Evolutionary conservation across 2,797 vertebrate species (phyloP), one percentile per base, ranked within the genome.

Genomic region (Xenops minutus): DNA sequence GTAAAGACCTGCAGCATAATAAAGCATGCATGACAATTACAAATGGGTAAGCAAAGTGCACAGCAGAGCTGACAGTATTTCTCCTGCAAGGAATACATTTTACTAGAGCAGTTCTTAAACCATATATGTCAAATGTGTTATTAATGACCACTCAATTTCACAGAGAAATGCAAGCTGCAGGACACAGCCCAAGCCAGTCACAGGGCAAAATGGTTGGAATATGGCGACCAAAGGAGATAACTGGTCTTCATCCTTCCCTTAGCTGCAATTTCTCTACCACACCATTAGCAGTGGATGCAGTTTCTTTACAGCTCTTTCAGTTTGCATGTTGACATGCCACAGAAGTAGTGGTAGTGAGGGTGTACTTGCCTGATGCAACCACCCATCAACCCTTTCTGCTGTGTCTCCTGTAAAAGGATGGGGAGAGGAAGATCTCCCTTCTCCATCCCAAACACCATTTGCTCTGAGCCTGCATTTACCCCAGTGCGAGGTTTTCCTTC

Each of bases 291-390:
- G n/a, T 4, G 7, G 37, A 16, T 75, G 36, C 17, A 92, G 34
- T 12, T 68, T 71, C 24, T 58, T 76, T 73, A 46, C 54, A 75
- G 7, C 12, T 92, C 15, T 26, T 72, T 81, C 41, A 49, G 29
- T 24, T 67, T n/a, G 13, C 8, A 6, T 30, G 12, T 39, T 8
- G 7, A 29, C 19, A 22, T 0, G 3, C 5, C 63, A 54, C 4
- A 54, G 56, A n/a, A 81, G 22, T 17, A n/a, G 48, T 1, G 0
- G 5, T 10, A 10, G 13, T 36, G 20, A 5, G 0, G 4, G 7
- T 29, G 9, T n/a, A 37, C 24, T 71, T 9, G 2, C 14, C 21
- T 52, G 68, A 48, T 13, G 21, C 19, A 55, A 51, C 10, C 56
- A 59, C 16, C 19, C 7, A 44, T 22, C 14, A 27, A 2, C 3